phyloP scores from a whole-genome alignment of 1,140 invertebrate species.

The Antheraea mylitta region DNA sequence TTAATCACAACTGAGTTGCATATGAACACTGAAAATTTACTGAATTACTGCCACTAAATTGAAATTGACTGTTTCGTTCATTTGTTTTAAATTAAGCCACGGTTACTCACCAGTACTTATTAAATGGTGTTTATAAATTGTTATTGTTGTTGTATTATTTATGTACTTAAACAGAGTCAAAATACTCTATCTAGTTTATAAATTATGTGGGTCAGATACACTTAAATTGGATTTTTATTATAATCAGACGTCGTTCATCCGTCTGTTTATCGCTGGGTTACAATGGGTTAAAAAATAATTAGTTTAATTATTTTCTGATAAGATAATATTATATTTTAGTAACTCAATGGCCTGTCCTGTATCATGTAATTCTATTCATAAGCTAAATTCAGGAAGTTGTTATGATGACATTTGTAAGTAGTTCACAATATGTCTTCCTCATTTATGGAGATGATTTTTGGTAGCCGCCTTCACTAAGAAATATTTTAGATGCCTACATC shows the following conservation, averaged over 20 bases:
- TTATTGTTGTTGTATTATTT: not conserved
- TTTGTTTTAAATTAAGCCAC: no score
- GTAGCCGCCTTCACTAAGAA: not conserved
- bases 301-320: slow-evolving; percentile 25
- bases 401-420: not conserved
- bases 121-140: no score
- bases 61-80: no score
- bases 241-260: slow-evolving; percentile 33
- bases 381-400: not conserved
- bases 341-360: not conserved
- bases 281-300: slow-evolving; percentile 38
- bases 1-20: no score
- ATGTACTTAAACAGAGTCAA: slow-evolving; percentile 1
- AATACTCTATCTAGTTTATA: slow-evolving; percentile 12
- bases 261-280: slow-evolving; percentile 49
- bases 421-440: not conserved
- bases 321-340: slow-evolving; percentile 3
- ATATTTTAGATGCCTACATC: not conserved
- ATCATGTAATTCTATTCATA: not conserved
- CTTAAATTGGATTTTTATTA: slow-evolving; percentile 12
- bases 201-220: slow-evolving; percentile 14
- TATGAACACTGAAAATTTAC: no score
- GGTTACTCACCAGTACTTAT: no score
- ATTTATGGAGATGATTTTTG: not conserved
- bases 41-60: no score